Percentiles rank a stretch among this genome's conserved stretches.
These are phyloP conservation scores for Drosophila busckii DNA, from an alignment of 1,140 invertebrate species.

Conservation along the genomic window DNA sequence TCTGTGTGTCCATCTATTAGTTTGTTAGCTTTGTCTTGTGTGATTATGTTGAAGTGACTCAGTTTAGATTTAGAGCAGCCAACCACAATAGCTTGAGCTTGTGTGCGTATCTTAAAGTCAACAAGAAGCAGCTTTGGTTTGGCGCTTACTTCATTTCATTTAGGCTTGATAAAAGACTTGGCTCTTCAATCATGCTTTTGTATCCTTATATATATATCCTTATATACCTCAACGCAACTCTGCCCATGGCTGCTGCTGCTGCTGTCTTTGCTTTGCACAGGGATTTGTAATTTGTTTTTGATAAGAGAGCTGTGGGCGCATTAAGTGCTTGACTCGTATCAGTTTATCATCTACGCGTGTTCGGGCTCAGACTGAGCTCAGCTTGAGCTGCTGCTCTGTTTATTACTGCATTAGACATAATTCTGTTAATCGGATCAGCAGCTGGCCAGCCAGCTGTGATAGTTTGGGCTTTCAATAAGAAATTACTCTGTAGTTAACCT, in stretches of 20 bases:
- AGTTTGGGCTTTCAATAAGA: no score
- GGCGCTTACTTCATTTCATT: conserved; percentile 50
- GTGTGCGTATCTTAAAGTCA: conserved; percentile 53
- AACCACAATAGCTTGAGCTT: conserved; percentile 3
- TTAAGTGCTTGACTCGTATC: conserved; percentile 47
- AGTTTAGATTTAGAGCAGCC: conserved; percentile 31
- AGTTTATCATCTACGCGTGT: conserved; percentile 20
- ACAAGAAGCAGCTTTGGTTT: conserved; percentile 34
- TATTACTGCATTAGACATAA: conserved; percentile 57
- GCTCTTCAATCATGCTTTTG: conserved; percentile 65
- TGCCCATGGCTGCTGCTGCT: conserved; percentile 9
- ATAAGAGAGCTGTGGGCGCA: conserved; percentile 51
- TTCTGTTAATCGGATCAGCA: conserved; percentile 42
- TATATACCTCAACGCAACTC: no score
- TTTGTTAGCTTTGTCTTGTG: conserved; percentile 59
- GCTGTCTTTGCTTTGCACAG: conserved; percentile 3
- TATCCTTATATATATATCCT: conserved; percentile 34
- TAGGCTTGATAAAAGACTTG: conserved; percentile 68
- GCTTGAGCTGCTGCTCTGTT: conserved; percentile 16
- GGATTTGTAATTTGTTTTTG: conserved; percentile 72
- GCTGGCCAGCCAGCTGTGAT: no score
- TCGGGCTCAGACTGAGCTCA: conserved; percentile 2
- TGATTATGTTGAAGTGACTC: conserved; percentile 73
- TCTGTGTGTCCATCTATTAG: conserved; percentile 54
- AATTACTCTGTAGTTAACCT: no score